phyloP scores from a whole-genome alignment of 2,797 vertebrate species.

The Danio albolineatus region DNA sequence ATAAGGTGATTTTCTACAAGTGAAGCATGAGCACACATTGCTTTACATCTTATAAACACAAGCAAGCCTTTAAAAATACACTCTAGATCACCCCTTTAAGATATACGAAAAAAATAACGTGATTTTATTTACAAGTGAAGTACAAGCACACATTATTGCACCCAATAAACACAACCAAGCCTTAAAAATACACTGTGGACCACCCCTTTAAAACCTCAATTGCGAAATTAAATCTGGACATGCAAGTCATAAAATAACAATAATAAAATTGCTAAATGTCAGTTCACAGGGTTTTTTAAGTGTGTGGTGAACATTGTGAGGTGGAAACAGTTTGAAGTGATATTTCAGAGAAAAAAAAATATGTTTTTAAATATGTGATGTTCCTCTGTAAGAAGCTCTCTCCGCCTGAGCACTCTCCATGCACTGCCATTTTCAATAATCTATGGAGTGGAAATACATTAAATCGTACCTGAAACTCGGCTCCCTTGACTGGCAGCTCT shows the following conservation, averaged over 20 bases:
- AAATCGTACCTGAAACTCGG: conserved; percentile 8
- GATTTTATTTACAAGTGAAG: too few species aligned
- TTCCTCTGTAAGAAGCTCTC: conserved; percentile 10
- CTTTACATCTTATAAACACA: too few species aligned
- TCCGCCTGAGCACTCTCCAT: background rate
- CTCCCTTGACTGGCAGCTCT: conserved; percentile 15
- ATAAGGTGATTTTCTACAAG: too few species aligned
- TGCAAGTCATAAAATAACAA: background rate
- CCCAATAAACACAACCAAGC: too few species aligned
- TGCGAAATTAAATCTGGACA: background rate
- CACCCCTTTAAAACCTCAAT: background rate
- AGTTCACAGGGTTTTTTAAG: background rate
- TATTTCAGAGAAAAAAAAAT: background rate
- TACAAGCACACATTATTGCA: too few species aligned
- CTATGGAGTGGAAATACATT: background rate
- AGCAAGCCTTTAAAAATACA: too few species aligned
- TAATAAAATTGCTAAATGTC: too few species aligned
- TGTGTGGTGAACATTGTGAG: background rate
- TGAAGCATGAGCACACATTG: too few species aligned
- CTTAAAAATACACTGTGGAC: too few species aligned
- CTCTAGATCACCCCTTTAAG: too few species aligned
- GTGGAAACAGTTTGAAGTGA: background rate
- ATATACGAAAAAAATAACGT: too few species aligned
- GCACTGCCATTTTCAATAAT: conserved; percentile 4
- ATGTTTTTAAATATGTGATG: background rate